phyloP scores from a whole-genome alignment of 2,797 vertebrate genomes.

The Schizothorax lantsangensis region DNA sequence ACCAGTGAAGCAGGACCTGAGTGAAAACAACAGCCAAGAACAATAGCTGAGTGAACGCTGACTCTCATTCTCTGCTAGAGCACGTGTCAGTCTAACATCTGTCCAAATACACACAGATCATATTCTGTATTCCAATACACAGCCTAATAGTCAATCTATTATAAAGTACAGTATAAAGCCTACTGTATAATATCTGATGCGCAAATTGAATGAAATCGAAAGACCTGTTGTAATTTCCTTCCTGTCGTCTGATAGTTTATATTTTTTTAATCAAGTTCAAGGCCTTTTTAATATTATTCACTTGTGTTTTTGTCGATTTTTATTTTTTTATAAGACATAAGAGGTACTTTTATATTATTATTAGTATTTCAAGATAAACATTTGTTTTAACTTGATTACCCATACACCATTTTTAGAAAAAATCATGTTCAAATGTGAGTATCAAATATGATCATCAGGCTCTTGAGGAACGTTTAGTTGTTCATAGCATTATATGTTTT shows the following conservation, averaged over 20 bases:
- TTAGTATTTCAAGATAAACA: not conserved
- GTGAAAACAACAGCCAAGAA: slow-evolving; percentile 41
- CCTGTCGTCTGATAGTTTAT: not conserved
- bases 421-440: not conserved
- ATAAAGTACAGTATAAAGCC: not conserved
- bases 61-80: not conserved
- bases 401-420: not conserved
- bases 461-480: not conserved
- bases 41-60: not conserved
- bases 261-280: no score
- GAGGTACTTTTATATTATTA: not conserved
- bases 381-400: not conserved
- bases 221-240: not conserved
- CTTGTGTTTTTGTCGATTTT: not conserved
- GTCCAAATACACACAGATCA: slow-evolving; percentile 2
- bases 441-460: not conserved
- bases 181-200: not conserved
- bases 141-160: no score
- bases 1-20: slow-evolving; percentile 43
- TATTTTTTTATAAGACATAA: not conserved
- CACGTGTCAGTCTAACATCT: not conserved
- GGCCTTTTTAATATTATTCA: not conserved
- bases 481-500: not conserved
- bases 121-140: not conserved
- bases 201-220: not conserved